Percentiles rank a stretch among this genome's conserved stretches.
phyloP scores from a whole-genome alignment of 2,797 vertebrate genomes.

The Anguilla pacifica region DNA sequence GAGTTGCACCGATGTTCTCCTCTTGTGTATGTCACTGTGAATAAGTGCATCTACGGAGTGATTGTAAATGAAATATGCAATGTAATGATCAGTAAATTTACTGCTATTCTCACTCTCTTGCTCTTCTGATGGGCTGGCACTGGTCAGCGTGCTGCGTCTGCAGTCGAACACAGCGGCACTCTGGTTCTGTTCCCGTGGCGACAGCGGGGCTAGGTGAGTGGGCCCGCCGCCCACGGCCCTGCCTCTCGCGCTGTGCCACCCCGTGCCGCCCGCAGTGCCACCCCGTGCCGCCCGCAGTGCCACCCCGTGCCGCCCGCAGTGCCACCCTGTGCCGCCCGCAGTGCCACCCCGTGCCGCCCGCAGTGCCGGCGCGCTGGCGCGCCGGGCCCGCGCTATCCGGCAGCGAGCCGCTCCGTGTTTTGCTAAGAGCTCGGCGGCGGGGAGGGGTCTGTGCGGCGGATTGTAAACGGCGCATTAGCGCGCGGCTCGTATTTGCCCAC shows the following conservation, averaged over 20 bases:
- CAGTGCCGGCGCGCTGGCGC: not conserved
- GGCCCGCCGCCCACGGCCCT: not conserved
- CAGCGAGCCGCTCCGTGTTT: constrained; percentile 34
- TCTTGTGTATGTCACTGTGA: no score
- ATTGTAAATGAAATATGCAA: not conserved
- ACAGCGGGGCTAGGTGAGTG: not conserved
- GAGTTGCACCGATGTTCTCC: no score
- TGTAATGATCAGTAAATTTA: not conserved
- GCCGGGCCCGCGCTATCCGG: constrained; percentile 46
- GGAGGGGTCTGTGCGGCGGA: constrained; percentile 24
- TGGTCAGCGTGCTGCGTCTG: not conserved
- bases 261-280: not conserved
- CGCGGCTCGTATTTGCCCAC: constrained; percentile 32
- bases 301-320: not conserved
- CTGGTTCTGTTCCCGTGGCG: not conserved
- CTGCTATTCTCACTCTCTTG: not conserved
- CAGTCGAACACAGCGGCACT: not conserved
- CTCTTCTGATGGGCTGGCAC: not conserved
- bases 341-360: not conserved
- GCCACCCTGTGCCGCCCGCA: not conserved
- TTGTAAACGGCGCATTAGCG: constrained; percentile 42
- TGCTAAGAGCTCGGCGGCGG: constrained; percentile 40
- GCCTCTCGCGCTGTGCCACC: not conserved
- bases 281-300: not conserved
- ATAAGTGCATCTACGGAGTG: no score